Conservation (phyloP, 2,888 invertebrate genomes). For the Mythimna loreyi region DNA sequence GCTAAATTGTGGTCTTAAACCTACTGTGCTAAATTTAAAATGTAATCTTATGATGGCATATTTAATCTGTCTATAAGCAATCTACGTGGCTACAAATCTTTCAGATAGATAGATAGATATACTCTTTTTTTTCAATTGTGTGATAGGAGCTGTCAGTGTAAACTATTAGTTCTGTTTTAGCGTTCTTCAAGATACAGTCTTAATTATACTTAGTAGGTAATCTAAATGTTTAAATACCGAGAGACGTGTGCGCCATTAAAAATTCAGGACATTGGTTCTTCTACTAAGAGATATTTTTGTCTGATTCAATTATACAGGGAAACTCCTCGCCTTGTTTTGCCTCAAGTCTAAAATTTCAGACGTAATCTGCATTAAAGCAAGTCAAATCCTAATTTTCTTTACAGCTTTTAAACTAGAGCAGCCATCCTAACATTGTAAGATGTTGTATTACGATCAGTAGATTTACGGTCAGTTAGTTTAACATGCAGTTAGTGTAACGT, state of each 20-base stretch:
- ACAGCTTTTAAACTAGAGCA: conserved; percentile 3
- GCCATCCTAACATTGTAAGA: not conserved
- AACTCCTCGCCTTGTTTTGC: too few relatives aligned
- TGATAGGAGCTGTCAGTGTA: too few relatives aligned
- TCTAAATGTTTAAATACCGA: too few relatives aligned
- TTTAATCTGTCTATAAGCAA: not conserved
- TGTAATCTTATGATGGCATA: conserved; percentile 17
- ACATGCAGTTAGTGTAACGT: conserved; percentile 11
- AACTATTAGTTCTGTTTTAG: not conserved
- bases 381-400: conserved; percentile 2
- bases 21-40: conserved; percentile 18
- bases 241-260: too few relatives aligned
- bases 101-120: too few relatives aligned
- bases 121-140: too few relatives aligned
- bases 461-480: conserved; percentile 1
- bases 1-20: conserved; percentile 1
- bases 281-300: too few relatives aligned
- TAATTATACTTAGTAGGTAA: too few relatives aligned
- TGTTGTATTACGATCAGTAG: not conserved
- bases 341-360: not conserved
- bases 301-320: too few relatives aligned
- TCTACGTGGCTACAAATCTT: not conserved
- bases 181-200: too few relatives aligned
- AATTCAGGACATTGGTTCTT: too few relatives aligned
- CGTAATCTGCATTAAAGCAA: not conserved